Conservation (phyloP, 2,888 invertebrate genomes). For the Pterobdella sp. region DNA sequence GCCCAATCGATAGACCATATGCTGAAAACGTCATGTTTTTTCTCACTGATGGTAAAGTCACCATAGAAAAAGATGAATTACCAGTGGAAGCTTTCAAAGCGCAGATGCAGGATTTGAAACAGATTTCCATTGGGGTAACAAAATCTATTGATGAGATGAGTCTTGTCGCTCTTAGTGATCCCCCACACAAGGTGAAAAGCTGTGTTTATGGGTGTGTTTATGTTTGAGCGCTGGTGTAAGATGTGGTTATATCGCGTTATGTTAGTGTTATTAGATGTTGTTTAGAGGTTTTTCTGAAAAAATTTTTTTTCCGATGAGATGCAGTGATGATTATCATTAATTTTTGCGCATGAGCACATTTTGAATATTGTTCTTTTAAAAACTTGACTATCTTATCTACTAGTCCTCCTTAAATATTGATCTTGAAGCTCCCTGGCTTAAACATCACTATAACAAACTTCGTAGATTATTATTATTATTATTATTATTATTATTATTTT, state of each 20-base stretch:
- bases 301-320: too few species aligned
- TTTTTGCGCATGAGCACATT: too few species aligned
- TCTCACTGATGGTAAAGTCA: conserved; percentile 11
- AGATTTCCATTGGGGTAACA: conserved; percentile 4
- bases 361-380: too few species aligned
- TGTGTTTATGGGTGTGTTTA: not conserved
- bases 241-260: not conserved
- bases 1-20: conserved; percentile 7
- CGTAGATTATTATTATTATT: too few species aligned
- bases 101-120: not conserved
- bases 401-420: too few species aligned
- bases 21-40: conserved; percentile 15
- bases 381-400: too few species aligned
- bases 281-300: not conserved
- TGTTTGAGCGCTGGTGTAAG: not conserved
- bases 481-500: too few species aligned
- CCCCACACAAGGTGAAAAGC: conserved; percentile 9
- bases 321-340: too few species aligned
- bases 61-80: not conserved
- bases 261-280: not conserved
- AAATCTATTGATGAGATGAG: conserved; percentile 13
- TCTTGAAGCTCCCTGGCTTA: too few species aligned
- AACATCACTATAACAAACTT: too few species aligned
- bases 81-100: conserved; percentile 12
- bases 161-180: conserved; percentile 7